Conservation (phyloP, 2,888 invertebrate genomes). For the Rhogogaster chlorosoma region DNA sequence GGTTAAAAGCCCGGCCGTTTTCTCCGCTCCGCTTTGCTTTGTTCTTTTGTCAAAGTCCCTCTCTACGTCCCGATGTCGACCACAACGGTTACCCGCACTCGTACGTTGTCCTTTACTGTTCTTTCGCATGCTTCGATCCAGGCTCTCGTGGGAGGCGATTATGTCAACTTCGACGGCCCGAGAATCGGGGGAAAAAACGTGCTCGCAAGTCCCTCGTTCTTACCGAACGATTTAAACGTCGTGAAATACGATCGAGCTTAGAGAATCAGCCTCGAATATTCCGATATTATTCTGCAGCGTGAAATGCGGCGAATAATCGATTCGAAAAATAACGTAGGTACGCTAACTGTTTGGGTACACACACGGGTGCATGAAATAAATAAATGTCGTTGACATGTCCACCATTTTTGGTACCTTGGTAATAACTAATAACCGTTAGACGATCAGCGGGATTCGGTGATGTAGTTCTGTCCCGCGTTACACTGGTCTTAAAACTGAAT, state of each 20-base stretch:
- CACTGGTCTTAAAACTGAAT: not conserved
- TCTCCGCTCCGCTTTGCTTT: not conserved
- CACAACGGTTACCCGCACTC: not conserved
- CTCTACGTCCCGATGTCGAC: not conserved
- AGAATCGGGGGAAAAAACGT: not conserved
- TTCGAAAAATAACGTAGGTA: not conserved
- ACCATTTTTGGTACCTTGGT: constrained; percentile 5
- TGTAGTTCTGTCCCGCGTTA: no score
- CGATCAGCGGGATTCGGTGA: no score
- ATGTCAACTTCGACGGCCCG: not conserved
- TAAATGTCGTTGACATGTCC: not conserved
- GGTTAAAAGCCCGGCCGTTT: constrained; percentile 44
- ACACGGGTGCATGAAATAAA: not conserved
- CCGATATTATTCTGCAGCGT: not conserved
- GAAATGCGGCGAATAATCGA: not conserved
- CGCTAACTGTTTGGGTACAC: not conserved
- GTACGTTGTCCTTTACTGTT: not conserved
- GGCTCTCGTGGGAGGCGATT: not conserved
- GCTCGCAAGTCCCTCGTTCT: not conserved
- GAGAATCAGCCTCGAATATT: not conserved
- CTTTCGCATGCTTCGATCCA: not conserved
- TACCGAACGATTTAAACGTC: not conserved
- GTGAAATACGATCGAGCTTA: not conserved
- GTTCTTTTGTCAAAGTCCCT: not conserved
- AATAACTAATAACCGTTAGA: constrained; percentile 10